These are phyloP conservation scores for Drosophila persimilis DNA, from an alignment of 1,140 invertebrate species.

Conservation along the genomic window DNA sequence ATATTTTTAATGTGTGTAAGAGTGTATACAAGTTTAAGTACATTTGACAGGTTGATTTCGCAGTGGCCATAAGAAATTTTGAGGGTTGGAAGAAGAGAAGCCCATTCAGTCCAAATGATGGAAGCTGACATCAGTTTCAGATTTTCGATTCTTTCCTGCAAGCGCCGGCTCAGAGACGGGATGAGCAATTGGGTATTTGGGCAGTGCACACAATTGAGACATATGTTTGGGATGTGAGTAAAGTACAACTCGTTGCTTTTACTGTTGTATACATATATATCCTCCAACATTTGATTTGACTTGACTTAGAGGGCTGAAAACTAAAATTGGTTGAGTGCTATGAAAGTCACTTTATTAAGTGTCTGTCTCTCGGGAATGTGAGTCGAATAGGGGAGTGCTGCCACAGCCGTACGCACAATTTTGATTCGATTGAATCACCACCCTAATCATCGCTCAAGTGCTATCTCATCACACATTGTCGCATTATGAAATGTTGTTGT, in stretches of 20 bases:
- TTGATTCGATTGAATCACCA: slow-evolving; percentile 55
- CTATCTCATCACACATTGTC: slow-evolving; percentile 68
- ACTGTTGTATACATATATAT: slow-evolving; percentile 26
- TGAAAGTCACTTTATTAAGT: slow-evolving; percentile 79
- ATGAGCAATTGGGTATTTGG: slow-evolving; percentile 39
- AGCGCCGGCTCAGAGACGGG: slow-evolving; percentile 13
- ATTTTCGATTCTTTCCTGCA: slow-evolving; percentile 12
- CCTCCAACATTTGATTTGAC: slow-evolving; percentile 19
- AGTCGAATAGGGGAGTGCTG: slow-evolving; percentile 13
- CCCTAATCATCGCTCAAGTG: slow-evolving; percentile 65
- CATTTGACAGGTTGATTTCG: slow-evolving; percentile 11
- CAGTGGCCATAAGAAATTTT: background rate
- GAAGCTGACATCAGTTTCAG: slow-evolving; percentile 31
- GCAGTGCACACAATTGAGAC: slow-evolving; percentile 74
- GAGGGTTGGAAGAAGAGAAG: slow-evolving; percentile 33
- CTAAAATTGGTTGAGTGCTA: slow-evolving; percentile 63
- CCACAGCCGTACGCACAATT: slow-evolving; percentile 14
- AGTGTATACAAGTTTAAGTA: background rate
- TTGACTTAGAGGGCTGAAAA: slow-evolving; percentile 35
- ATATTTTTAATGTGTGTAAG: too few relatives aligned
- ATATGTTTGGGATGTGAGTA: slow-evolving; percentile 68
- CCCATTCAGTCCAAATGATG: slow-evolving; percentile 58
- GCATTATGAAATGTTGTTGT: slow-evolving; percentile 50
- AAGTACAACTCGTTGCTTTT: slow-evolving; percentile 21
- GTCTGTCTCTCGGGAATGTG: slow-evolving; percentile 59